A percentile compares a stretch with the other conserved stretches of the same genome.
Conservation (phyloP, 1,140 invertebrate genomes). For the Catajapyx aquilonaris region DNA sequence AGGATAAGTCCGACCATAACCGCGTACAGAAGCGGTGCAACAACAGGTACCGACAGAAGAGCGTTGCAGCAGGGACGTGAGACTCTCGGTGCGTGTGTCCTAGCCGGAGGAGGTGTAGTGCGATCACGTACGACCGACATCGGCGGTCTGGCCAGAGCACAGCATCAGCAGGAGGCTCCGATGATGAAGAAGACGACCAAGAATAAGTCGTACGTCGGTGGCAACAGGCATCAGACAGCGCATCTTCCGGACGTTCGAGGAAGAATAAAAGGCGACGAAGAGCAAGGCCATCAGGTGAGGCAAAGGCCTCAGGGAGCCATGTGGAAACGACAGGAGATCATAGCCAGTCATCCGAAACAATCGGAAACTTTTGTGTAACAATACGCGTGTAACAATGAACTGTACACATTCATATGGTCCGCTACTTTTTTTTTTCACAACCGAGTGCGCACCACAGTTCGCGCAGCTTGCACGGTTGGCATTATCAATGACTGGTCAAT, state of each 20-base stretch:
- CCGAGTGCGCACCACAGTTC: too few relatives aligned
- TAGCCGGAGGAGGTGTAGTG: slow-evolving; percentile 33
- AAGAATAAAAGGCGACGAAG: slow-evolving; percentile 12
- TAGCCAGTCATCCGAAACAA: slow-evolving; percentile 48
- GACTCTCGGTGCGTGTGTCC: slow-evolving; percentile 15
- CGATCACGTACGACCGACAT: slow-evolving; percentile 43
- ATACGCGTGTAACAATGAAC: too few relatives aligned
- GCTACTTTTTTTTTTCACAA: too few relatives aligned
- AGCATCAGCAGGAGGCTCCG: neutral
- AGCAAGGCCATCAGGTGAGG: slow-evolving; percentile 13
- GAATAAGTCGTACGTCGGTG: slow-evolving; percentile 34
- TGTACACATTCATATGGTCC: too few relatives aligned
- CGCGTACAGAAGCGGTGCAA: slow-evolving; percentile 17
- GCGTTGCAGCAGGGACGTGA: slow-evolving; percentile 27
- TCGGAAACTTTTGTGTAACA: too few relatives aligned
- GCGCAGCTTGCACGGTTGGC: too few relatives aligned
- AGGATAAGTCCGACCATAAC: slow-evolving; percentile 12
- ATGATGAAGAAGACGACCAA: slow-evolving; percentile 35
- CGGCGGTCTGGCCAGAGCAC: slow-evolving; percentile 29
- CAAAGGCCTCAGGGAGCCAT: slow-evolving; percentile 22
- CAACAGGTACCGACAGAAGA: slow-evolving; percentile 32
- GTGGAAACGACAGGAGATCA: slow-evolving; percentile 58
- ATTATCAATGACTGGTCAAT: too few relatives aligned
- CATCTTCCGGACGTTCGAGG: slow-evolving; percentile 27
- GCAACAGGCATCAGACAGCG: slow-evolving; percentile 33